Percentiles rank a stretch among this genome's conserved stretches.
These are phyloP conservation scores for Nymphicus hollandicus DNA, from an alignment of 2,113 vertebrate genomes.

Conservation along the genomic window DNA sequence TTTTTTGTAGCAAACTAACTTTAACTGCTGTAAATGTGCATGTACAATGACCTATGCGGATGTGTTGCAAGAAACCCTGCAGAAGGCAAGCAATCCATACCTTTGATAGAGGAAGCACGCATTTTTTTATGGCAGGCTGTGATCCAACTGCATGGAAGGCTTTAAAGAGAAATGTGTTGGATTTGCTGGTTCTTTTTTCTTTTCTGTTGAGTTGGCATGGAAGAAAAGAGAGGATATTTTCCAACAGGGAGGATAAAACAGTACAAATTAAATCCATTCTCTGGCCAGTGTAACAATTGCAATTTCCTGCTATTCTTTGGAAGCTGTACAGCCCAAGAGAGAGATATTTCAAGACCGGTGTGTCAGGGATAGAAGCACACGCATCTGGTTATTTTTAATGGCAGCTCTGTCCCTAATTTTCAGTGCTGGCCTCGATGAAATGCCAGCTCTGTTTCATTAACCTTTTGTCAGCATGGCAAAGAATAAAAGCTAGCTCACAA, in stretches of 20 bases:
- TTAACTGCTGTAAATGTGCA: not conserved
- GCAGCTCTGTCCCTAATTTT: conserved; percentile 57
- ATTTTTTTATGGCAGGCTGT: not conserved
- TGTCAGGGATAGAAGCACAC: conserved; percentile 36
- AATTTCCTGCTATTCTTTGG: conserved; percentile 69
- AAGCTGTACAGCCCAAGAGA: conserved; percentile 53
- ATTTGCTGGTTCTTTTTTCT: not conserved
- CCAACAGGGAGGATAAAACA: conserved; percentile 64
- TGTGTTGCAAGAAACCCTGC: not conserved
- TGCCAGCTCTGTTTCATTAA: conserved; percentile 44
- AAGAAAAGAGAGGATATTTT: conserved; percentile 49
- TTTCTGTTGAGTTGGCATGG: conserved; percentile 11
- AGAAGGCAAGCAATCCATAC: not conserved
- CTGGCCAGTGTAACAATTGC: conserved; percentile 62
- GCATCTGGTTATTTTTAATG: conserved; percentile 66
- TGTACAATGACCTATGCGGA: not conserved
- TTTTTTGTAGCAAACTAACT: not conserved
- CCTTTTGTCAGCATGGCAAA: conserved; percentile 13
- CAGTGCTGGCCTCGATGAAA: conserved; percentile 33
- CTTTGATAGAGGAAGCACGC: not conserved
- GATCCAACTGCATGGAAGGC: conserved; percentile 4
- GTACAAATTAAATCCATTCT: conserved; percentile 70
- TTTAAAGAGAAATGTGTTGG: conserved; percentile 31
- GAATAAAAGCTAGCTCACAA: not conserved
- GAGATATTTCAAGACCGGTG: conserved; percentile 61